A percentile compares a stretch with the other conserved stretches of the same genome.
Evolutionary conservation across 1,140 invertebrate species (phyloP).

Genomic region (Notospermus geniculatus): DNA sequence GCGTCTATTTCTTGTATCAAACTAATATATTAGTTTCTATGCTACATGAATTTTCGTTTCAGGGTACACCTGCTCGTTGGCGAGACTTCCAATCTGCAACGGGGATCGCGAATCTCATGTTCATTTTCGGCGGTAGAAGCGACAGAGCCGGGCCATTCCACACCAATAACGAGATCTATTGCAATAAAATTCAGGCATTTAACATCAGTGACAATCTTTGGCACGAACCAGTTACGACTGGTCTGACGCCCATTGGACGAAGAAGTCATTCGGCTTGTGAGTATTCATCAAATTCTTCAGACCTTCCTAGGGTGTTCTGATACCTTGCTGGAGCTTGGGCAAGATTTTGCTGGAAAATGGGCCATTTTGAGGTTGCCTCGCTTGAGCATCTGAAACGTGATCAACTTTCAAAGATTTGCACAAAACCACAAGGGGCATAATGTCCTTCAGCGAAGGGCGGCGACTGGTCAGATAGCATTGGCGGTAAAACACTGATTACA

Average conservation of each 20-base stretch:
- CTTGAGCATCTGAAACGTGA: no score
- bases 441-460: no score
- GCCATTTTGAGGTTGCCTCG: no score
- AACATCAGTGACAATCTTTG: conserved; percentile 70
- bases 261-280: conserved; percentile 86
- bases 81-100: conserved; percentile 87
- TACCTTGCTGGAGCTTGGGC: no score
- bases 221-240: conserved; percentile 62
- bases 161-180: conserved; percentile 71
- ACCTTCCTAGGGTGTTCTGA: background rate
- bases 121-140: conserved; percentile 82
- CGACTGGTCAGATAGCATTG: no score
- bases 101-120: conserved; percentile 72
- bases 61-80: conserved; percentile 66
- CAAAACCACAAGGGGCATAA: no score
- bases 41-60: conserved; percentile 17
- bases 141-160: conserved; percentile 66
- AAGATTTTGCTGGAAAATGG: no score
- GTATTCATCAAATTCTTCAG: conserved; percentile 34
- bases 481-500: no score
- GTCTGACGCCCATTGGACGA: conserved; percentile 68
- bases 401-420: no score
- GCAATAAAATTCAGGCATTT: conserved; percentile 72
- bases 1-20: no score
- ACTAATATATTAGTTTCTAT: no score